phyloP scores from a whole-genome alignment of 2,797 vertebrate species.

The Acridotheres tristis region DNA sequence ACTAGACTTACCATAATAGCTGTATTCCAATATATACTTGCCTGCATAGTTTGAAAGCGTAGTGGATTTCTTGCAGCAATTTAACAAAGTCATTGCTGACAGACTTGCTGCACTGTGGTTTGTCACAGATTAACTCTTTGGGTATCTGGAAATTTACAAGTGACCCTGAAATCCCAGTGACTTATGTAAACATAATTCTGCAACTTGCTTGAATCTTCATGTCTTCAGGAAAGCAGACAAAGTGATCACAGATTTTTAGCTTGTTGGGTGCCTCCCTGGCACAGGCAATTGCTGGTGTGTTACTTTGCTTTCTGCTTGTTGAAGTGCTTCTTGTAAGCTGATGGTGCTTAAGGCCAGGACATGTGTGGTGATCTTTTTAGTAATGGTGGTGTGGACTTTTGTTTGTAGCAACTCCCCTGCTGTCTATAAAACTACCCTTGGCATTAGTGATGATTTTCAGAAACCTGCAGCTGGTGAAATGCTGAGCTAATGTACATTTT shows the following conservation, averaged over 20 bases:
- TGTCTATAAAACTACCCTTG: conserved; percentile 17
- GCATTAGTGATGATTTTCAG: conserved; percentile 12
- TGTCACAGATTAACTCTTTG: not conserved
- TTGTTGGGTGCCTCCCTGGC: not conserved
- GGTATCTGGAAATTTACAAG: not conserved
- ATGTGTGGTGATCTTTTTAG: not conserved
- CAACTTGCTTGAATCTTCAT: not conserved
- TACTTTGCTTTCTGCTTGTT: not conserved
- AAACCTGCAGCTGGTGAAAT: conserved; percentile 28
- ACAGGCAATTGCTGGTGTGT: rapidly evolving
- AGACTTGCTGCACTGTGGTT: not conserved
- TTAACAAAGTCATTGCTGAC: not conserved
- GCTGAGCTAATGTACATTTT: not conserved
- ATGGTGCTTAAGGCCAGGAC: not conserved
- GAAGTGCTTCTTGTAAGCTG: not conserved
- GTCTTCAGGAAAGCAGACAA: not conserved
- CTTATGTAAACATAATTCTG: not conserved
- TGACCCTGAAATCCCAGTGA: not conserved
- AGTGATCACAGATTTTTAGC: not conserved
- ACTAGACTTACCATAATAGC: not conserved
- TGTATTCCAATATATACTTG: not conserved
- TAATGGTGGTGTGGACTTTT: not conserved
- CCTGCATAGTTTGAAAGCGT: not conserved
- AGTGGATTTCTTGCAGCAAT: not conserved
- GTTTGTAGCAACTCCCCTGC: not conserved